Evolutionary conservation across 2,888 invertebrate species (phyloP).

Genomic region (Bellardia bayeri): DNA sequence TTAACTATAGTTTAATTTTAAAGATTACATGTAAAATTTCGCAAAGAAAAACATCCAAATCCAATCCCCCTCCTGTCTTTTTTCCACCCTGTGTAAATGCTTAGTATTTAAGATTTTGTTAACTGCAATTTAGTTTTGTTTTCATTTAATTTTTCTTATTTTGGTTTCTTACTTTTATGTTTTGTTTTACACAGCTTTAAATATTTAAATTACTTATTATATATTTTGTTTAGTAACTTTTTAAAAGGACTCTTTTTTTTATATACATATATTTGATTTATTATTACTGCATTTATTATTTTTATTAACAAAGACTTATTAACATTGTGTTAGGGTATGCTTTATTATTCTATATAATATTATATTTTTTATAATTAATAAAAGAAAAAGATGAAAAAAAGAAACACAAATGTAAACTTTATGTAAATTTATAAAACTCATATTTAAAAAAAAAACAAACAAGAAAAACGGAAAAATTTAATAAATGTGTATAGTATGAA

Average conservation of each 20-base stretch:
- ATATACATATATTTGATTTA: slow-evolving; percentile 1
- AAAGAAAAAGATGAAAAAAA: slow-evolving; percentile 34
- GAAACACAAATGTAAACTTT: slow-evolving; percentile 66
- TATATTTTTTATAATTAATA: slow-evolving; percentile 73
- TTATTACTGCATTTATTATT: slow-evolving; percentile 39
- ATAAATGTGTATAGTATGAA: slow-evolving; percentile 74
- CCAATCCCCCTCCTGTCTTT: too few relatives aligned
- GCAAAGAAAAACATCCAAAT: too few relatives aligned
- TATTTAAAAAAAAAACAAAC: slow-evolving; percentile 52
- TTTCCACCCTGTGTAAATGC: slow-evolving; percentile 42
- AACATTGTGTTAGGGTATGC: slow-evolving; percentile 60
- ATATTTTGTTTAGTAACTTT: slow-evolving; percentile 50
- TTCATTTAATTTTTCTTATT: neutral
- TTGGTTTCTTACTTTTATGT: slow-evolving; percentile 10
- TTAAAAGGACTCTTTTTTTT: slow-evolving; percentile 32
- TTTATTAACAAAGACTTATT: slow-evolving; percentile 66
- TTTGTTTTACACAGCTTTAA: slow-evolving; percentile 42
- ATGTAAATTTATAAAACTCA: slow-evolving; percentile 73
- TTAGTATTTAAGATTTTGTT: slow-evolving; percentile 61
- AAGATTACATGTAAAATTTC: too few relatives aligned
- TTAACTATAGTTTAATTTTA: too few relatives aligned
- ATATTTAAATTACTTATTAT: slow-evolving; percentile 38
- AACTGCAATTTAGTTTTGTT: slow-evolving; percentile 19
- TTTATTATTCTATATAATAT: slow-evolving; percentile 67
- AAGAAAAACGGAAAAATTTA: slow-evolving; percentile 61